Evolutionary conservation across 2,113 vertebrate species (phyloP).

Genomic region (Ranitomeya variabilis): DNA sequence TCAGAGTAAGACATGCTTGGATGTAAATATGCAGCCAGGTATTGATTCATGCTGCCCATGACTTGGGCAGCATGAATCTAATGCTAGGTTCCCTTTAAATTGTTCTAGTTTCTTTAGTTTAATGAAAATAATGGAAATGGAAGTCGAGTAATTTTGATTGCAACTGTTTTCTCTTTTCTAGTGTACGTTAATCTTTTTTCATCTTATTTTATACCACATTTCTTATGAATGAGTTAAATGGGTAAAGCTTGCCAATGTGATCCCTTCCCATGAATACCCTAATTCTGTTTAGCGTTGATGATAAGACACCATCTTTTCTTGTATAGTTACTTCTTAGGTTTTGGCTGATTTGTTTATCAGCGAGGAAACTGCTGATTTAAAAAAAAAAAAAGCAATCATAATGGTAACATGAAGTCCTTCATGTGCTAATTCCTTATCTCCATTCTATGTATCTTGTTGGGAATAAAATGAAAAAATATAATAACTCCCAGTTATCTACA

Average conservation of each 20-base stretch:
- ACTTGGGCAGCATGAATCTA: too few relatives aligned
- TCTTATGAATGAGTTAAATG: background rate
- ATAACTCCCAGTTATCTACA: conserved; percentile 20
- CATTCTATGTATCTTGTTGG: background rate
- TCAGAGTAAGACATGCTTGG: too few relatives aligned
- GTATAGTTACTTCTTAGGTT: background rate
- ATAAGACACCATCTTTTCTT: background rate
- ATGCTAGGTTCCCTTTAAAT: too few relatives aligned
- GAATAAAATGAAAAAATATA: conserved; percentile 1
- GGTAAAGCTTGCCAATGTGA: background rate
- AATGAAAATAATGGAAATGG: too few relatives aligned
- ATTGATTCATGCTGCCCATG: too few relatives aligned
- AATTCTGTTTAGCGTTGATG: background rate
- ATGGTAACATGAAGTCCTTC: background rate
- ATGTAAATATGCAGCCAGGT: too few relatives aligned
- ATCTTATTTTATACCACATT: too few relatives aligned
- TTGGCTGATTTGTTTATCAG: background rate
- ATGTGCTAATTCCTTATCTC: background rate
- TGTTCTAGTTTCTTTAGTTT: too few relatives aligned
- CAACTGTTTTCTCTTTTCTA: too few relatives aligned
- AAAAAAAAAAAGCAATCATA: background rate
- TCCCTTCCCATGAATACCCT: background rate
- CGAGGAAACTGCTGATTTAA: background rate
- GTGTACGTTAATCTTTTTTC: too few relatives aligned
- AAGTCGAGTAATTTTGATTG: too few relatives aligned